Base-by-base conservation (phyloP, 2,888 invertebrate species). In the Drosophila seclusa region DNA sequence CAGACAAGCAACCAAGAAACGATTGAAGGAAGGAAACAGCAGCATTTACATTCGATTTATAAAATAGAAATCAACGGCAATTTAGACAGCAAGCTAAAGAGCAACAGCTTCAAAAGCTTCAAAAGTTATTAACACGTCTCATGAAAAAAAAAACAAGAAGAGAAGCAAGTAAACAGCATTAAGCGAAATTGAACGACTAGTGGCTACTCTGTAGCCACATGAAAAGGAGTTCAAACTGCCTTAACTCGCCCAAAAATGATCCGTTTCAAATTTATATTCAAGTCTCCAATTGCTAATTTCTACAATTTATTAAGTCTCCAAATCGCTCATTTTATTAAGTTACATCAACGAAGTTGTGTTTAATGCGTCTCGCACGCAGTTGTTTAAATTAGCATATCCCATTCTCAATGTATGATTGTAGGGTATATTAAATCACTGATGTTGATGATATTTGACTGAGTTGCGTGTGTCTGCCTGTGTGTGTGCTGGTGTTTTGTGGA, bases 11-110 rank as follows among this genome's bases (percentile, higher is more conserved):
- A 16, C 40, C 13, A 36, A n/a, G 21, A 8, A 40, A 16, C 18
- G 7, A 36, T 13, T n/a, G 24, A 45, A 5, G 31, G 55, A 50
- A 63, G 34, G 48, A 55, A 55, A 40, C 36, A 48, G 29, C 66
- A 67, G 24, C 65, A 74, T 49, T 63, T 59, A 60, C 62, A 75
- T 69, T 57, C 66, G 76, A 55, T 83, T 90, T 76, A 90, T 87
- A 86, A 83, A 87, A 86, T 89, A 78, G 79, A 89, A 90, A 87
- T 87, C 89, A 89, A 72, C 74, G 77, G 74, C 90, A 87, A 88
- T 89, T 89, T 85, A 76, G 74, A 67, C 73, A 54, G 69, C 76
- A 58, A 50, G 73, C 72, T 72, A 67, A 75, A 72, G 58, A 74
- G 62, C 48, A 73, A 82, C 36, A 71, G 74, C 73, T 71, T 59